phyloP scores from a whole-genome alignment of 1,140 invertebrate species.

The Tetragnatha versicolor region DNA sequence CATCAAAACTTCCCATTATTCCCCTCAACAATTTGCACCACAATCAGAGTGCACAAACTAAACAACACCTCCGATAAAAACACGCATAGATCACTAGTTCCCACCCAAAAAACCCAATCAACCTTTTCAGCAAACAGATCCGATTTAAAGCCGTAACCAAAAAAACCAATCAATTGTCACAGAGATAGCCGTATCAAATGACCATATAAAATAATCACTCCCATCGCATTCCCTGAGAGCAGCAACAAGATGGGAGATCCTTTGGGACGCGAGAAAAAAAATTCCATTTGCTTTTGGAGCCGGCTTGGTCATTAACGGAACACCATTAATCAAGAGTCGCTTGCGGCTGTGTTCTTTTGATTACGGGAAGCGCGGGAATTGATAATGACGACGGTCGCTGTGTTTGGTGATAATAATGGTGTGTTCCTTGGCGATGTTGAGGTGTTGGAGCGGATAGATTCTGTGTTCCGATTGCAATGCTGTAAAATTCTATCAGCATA shows the following conservation, averaged over 20 bases:
- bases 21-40: too few species aligned
- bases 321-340: constrained; percentile 22
- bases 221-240: neutral
- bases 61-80: neutral
- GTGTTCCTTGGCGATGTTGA: too few species aligned
- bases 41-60: too few species aligned
- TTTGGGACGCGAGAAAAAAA: neutral
- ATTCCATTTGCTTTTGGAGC: neutral
- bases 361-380: constrained; percentile 8
- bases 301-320: neutral
- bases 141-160: too few species aligned
- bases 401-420: too few species aligned
- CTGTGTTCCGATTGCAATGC: too few species aligned
- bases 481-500: too few species aligned
- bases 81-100: neutral
- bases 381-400: constrained; percentile 9
- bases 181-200: constrained; percentile 3
- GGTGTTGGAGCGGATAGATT: too few species aligned
- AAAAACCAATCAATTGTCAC: constrained; percentile 16
- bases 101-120: neutral
- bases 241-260: neutral
- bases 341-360: constrained; percentile 33
- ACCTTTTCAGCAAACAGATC: neutral
- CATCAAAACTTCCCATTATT: too few species aligned
- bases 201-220: constrained; percentile 1